phyloP scores from a whole-genome alignment of 2,888 invertebrate genomes.

The Caenorhabditis sp. region DNA sequence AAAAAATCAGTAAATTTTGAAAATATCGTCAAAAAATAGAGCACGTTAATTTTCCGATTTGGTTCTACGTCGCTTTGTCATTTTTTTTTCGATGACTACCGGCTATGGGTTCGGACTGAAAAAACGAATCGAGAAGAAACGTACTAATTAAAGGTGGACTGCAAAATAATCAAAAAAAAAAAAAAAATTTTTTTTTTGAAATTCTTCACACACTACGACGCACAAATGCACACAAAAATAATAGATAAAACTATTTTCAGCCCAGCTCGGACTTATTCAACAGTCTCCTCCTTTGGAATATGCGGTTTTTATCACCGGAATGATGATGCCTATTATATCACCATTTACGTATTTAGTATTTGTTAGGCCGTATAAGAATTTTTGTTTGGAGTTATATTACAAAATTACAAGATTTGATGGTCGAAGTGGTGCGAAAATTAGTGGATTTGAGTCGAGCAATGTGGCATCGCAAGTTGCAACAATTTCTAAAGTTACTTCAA shows the following conservation, averaged over 20 bases:
- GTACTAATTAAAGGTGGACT: too few relatives aligned
- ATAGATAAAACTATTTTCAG: slow-evolving; percentile 1
- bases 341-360: slow-evolving; percentile 25
- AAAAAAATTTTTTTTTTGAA: too few relatives aligned
- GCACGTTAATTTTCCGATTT: too few relatives aligned
- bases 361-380: slow-evolving; percentile 19
- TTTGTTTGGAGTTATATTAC: slow-evolving; percentile 1
- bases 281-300: slow-evolving; percentile 16
- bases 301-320: slow-evolving; percentile 16
- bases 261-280: slow-evolving; percentile 22
- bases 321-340: slow-evolving; percentile 28
- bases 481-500: neutral
- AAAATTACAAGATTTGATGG: neutral
- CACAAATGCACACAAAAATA: too few relatives aligned
- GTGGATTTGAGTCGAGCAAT: neutral
- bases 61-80: too few relatives aligned
- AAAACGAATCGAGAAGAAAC: too few relatives aligned
- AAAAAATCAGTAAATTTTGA: too few relatives aligned
- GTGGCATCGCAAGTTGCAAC: neutral
- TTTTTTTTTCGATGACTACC: too few relatives aligned
- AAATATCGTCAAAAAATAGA: too few relatives aligned
- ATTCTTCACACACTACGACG: too few relatives aligned
- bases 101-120: too few relatives aligned
- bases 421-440: neutral
- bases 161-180: too few relatives aligned